Evolutionary conservation across 2,113 vertebrate genomes (phyloP), one percentile per base, ranked within the genome.

Genomic region (Gasterosteus nipponicus): DNA sequence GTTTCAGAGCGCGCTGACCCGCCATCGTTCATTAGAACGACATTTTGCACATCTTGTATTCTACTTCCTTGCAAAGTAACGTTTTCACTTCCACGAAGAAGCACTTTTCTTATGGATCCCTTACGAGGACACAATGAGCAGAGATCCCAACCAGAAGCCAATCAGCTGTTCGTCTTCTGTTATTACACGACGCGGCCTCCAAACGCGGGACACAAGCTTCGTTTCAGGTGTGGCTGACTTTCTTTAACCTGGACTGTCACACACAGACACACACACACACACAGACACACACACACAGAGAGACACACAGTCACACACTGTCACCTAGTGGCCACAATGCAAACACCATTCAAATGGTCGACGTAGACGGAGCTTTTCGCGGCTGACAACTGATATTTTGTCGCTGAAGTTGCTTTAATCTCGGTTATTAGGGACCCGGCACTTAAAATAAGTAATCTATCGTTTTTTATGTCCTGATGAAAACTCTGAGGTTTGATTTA

Each of bases 271-370:
- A 29, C n/a, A 29, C 77, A 44, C 65, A 67, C n/a, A 11, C 67
- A 33, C 69, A 81, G 54, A 8, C 63, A 29, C n/a, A 29, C 77
- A 44, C 65, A 67, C 26, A 11, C 67, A 35, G 69, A 81, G 54
- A 8, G 59, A 29, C 65, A 68, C 26, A 11, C 67, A 35, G 72
- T 81, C 58, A 7, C 63, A 29, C n/a, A 29, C 77, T 81, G 82
- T 31, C 80, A 83, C 35, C 89, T 85, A 56, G 82, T 80, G 89
- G 77, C 31, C 74, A n/a, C 5, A 19, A 5, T 5, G 59, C 1
- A 51, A 56, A 80, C 7, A 47, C 4, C 53, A 22, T 4, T 0
- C 1, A 51, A 12, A 15, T 15, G 5, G 41, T 19, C 4, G 35
- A 39, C 0, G 7, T 4, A 35, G 19, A 7, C 1, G 26, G 22